phyloP scores from a whole-genome alignment of 2,113 vertebrate genomes.

The Marmota monax region DNA sequence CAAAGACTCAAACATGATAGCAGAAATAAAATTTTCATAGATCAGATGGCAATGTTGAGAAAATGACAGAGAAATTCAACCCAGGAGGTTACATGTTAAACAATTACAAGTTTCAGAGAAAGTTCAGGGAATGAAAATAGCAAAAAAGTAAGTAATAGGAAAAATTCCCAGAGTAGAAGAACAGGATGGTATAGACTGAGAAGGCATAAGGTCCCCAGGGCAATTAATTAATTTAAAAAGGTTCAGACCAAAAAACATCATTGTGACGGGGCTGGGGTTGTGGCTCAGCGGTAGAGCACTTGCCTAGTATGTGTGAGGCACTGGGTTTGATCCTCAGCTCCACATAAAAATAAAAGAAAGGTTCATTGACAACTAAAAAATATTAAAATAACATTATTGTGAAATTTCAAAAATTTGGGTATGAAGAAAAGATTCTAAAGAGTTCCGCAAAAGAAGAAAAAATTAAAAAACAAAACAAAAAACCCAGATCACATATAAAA shows the following conservation, averaged over 20 bases:
- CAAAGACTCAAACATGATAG: background rate
- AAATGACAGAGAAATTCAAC: background rate
- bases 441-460: background rate
- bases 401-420: background rate
- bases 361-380: too few species aligned
- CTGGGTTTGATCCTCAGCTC: too few species aligned
- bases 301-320: too few species aligned
- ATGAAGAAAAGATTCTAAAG: background rate
- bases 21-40: background rate
- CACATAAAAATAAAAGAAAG: too few species aligned
- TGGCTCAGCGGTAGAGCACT: too few species aligned
- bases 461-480: background rate
- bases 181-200: background rate
- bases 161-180: background rate
- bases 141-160: background rate
- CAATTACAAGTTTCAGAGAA: background rate
- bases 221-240: background rate
- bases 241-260: background rate
- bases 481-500: background rate
- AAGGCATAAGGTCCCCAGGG: background rate
- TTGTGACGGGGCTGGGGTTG: background rate
- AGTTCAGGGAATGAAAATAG: background rate
- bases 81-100: background rate
- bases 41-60: background rate
- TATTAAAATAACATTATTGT: too few species aligned